A percentile compares a stretch with the other conserved stretches of the same genome.
Conservation (phyloP, 2,113 vertebrate species). For the Neogobius melanostomus region DNA sequence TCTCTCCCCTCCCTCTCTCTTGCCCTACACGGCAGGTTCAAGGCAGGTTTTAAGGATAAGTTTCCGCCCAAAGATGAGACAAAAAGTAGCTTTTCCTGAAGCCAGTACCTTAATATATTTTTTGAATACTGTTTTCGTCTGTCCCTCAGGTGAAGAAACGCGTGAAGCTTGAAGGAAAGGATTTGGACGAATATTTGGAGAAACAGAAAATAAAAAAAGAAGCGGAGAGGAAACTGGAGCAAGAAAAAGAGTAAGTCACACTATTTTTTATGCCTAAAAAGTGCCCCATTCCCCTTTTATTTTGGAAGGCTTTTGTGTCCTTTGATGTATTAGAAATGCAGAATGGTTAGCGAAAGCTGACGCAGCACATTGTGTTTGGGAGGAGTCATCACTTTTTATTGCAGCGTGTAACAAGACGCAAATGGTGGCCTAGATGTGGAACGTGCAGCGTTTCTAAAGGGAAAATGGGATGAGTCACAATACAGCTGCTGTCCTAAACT, state of each 20-base stretch:
- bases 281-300: not conserved
- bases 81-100: no score
- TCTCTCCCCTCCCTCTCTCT: no score
- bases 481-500: slow-evolving; percentile 3
- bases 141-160: slow-evolving; percentile 86
- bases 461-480: slow-evolving; percentile 22
- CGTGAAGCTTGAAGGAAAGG: slow-evolving; percentile 95
- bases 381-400: slow-evolving; percentile 1
- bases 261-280: not conserved
- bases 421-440: slow-evolving; percentile 8
- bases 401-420: slow-evolving; percentile 21
- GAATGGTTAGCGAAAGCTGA: slow-evolving; percentile 9
- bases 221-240: slow-evolving; percentile 95
- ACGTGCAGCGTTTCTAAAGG: slow-evolving; percentile 1
- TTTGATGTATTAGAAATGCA: not conserved
- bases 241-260: slow-evolving; percentile 93
- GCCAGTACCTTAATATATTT: no score
- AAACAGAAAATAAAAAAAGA: slow-evolving; percentile 97
- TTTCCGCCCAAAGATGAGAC: no score
- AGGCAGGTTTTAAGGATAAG: no score
- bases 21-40: no score
- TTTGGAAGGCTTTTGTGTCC: not conserved
- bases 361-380: not conserved
- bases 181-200: slow-evolving; percentile 94
- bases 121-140: not conserved